Evolutionary conservation across 1,140 invertebrate genomes (phyloP).

Genomic region (Pemphigus obesinymphae): DNA sequence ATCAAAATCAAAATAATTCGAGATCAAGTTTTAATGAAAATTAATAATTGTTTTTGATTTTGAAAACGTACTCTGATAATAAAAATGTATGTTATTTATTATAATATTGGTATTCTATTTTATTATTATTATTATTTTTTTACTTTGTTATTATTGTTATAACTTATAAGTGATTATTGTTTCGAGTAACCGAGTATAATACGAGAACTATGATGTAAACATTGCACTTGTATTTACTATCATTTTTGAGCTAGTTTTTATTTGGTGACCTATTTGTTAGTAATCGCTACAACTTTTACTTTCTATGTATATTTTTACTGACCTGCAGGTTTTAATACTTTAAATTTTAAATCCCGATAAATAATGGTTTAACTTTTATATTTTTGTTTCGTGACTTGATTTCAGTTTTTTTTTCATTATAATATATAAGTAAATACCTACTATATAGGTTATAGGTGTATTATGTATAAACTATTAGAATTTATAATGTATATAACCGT

Average conservation of each 20-base stretch:
- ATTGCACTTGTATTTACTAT: slow-evolving; percentile 28
- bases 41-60: not conserved
- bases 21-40: not conserved
- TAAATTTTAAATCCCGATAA: slow-evolving; percentile 3
- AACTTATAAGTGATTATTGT: not conserved
- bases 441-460: too few relatives aligned
- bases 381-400: not conserved
- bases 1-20: not conserved
- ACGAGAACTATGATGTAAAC: slow-evolving; percentile 28
- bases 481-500: too few relatives aligned
- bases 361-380: not conserved
- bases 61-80: not conserved
- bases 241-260: slow-evolving; percentile 20
- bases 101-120: not conserved
- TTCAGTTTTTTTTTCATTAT: not conserved
- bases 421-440: too few relatives aligned
- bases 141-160: not conserved
- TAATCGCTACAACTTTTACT: slow-evolving; percentile 38
- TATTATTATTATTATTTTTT: not conserved
- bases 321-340: not conserved
- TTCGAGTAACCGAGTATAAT: not conserved
- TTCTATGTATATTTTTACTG: slow-evolving; percentile 8
- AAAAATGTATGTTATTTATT: too few relatives aligned
- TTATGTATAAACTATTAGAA: too few relatives aligned
- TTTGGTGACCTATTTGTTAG: slow-evolving; percentile 32